Base-by-base conservation (phyloP, 2,888 invertebrate species). In the Oligia latruncula region DNA sequence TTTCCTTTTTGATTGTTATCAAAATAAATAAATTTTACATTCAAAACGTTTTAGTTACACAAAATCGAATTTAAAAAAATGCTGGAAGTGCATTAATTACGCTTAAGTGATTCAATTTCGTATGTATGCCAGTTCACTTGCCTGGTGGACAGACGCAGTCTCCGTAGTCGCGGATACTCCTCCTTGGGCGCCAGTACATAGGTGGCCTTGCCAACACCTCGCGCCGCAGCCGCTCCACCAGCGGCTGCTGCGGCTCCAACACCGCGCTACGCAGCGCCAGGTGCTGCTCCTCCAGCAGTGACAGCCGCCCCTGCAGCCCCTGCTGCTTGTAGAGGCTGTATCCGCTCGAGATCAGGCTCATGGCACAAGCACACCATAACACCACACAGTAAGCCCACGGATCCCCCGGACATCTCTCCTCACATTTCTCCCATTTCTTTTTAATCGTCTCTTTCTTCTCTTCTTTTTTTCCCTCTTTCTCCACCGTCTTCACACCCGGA, bases 111-210 rank as follows among this genome's bases (percentile, higher is more conserved):
- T 49, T 60, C 8, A 49, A n/a, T 78, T 43, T 35, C 15, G 43
- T 35, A 40, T n/a, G 35, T 55, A 35, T 40, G 17, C 9, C n/a
- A 35, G 23, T 74, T 70, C 20, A 88, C 93, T 90, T 84, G 98
- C 98, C 98, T 98, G 98, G 97, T 94, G 98, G 98, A 97, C 98
- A 98, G 89, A 97, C 96, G 97, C 98, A 98, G 95, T 98, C 98
- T 29, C 97, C 96, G 73, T 97, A 97, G 89, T 97, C 97, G 89
- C 97, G 94, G 89, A 97, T 95, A 88, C 96, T 96, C 82, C 97
- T 93, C 77, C 95, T 91, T 8, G 94, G 90, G 75, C 96, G 90
- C 96, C 96, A 95, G 91, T 93, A 92, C 72, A 74, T 86, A 4
- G 93, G 90, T 8, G 95, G 94, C 58, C 97, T 93, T 65, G 96